Conservation (phyloP, 2,113 vertebrate species). For the Egretta garzetta region DNA sequence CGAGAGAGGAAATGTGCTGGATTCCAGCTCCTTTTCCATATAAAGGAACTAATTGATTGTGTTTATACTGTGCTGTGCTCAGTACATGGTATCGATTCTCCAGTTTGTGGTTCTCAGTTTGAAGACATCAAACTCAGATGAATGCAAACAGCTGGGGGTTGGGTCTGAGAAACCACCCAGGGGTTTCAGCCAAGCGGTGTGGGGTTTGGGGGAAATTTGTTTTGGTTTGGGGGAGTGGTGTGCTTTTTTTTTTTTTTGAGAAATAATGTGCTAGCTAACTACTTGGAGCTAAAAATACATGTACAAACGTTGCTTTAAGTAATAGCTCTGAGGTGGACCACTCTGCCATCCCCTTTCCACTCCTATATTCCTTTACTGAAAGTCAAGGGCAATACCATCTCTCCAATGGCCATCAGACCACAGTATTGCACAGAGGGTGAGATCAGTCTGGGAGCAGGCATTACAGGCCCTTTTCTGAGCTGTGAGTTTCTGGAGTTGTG, state of each 20-base stretch:
- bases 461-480: background rate
- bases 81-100: background rate
- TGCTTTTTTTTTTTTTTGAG: background rate
- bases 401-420: background rate
- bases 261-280: background rate
- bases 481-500: background rate
- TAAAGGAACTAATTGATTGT: conserved; percentile 41
- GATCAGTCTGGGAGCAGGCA: background rate
- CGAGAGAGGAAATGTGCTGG: background rate
- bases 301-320: background rate
- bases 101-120: conserved; percentile 3
- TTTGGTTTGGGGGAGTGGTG: background rate
- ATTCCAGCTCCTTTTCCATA: conserved; percentile 20
- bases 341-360: background rate
- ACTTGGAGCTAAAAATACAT: background rate
- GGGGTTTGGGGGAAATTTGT: background rate
- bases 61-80: background rate
- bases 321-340: background rate
- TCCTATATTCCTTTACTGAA: background rate
- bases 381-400: background rate
- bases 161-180: background rate
- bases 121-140: background rate
- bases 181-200: background rate
- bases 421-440: rapidly evolving
- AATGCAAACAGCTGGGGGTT: background rate